Evolutionary conservation across 2,113 vertebrate genomes (phyloP).

Genomic region (Puma concolor): DNA sequence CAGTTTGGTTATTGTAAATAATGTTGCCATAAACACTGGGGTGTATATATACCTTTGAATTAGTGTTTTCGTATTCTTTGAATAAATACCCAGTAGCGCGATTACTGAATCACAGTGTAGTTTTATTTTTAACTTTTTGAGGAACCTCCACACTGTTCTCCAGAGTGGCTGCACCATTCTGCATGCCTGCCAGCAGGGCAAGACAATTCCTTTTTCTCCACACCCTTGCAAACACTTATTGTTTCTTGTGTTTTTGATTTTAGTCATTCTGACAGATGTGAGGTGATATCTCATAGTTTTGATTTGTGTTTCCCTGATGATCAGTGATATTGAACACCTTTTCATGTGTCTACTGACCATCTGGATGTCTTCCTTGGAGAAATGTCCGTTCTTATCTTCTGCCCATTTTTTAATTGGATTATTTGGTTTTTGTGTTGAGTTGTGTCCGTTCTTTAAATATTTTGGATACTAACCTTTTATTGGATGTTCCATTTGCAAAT

Average conservation of each 20-base stretch:
- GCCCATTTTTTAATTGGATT: not conserved
- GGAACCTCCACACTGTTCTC: not conserved
- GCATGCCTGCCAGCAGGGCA: not conserved
- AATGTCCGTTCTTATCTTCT: not conserved
- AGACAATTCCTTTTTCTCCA: not conserved
- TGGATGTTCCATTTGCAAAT: not conserved
- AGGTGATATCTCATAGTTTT: not conserved
- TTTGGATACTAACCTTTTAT: not conserved
- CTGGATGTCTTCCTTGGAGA: not conserved
- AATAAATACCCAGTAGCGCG: not conserved
- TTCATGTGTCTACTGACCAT: not conserved
- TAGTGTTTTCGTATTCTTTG: not conserved
- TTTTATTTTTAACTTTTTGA: not conserved
- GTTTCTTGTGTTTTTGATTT: not conserved
- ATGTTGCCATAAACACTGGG: not conserved
- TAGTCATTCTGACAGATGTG: not conserved
- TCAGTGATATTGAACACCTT: not conserved
- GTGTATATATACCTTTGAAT: not conserved
- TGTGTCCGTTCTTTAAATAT: not conserved
- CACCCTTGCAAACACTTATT: not conserved
- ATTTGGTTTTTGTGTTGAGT: not conserved
- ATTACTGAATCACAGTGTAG: not conserved
- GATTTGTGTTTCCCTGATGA: not conserved
- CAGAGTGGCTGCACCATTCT: not conserved
- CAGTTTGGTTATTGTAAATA: not conserved